Conservation (phyloP, 2,797 vertebrate genomes). For the Chiloscyllium punctatum region DNA sequence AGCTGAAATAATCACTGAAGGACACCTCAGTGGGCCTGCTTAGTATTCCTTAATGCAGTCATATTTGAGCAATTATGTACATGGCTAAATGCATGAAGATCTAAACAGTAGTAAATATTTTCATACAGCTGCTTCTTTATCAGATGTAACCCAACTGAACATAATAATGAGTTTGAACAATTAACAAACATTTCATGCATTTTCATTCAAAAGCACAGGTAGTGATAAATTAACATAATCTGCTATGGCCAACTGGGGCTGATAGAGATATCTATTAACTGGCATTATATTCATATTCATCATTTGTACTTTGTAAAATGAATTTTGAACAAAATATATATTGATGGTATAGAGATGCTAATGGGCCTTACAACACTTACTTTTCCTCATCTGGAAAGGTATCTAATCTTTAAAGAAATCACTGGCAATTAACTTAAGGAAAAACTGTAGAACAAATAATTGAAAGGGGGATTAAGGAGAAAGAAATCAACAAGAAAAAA, state of each 20-base stretch:
- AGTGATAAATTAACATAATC: constrained; percentile 24
- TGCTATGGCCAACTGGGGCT: neutral
- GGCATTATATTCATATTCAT: neutral
- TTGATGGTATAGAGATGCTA: neutral
- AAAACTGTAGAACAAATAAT: neutral
- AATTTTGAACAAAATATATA: neutral
- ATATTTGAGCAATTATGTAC: constrained; percentile 14
- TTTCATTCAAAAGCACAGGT: constrained; percentile 31
- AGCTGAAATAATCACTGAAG: constrained; percentile 38
- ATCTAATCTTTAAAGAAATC: neutral
- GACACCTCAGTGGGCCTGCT: constrained; percentile 25
- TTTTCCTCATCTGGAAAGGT: neutral
- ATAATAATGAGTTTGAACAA: constrained; percentile 30
- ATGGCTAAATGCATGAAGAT: constrained; percentile 26
- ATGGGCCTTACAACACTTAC: neutral
- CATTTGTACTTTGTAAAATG: neutral
- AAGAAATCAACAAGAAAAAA: constrained; percentile 1
- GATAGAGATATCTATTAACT: neutral
- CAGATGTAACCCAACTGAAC: neutral
- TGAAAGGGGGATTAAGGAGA: neutral
- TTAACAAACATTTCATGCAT: constrained; percentile 16
- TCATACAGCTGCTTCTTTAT: constrained; percentile 29
- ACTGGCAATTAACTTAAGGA: neutral
- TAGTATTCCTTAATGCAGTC: constrained; percentile 19
- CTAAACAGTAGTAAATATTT: constrained; percentile 37